Evolutionary conservation across 2,888 invertebrate species (phyloP).

Genomic region (Calameuta filiformis): DNA sequence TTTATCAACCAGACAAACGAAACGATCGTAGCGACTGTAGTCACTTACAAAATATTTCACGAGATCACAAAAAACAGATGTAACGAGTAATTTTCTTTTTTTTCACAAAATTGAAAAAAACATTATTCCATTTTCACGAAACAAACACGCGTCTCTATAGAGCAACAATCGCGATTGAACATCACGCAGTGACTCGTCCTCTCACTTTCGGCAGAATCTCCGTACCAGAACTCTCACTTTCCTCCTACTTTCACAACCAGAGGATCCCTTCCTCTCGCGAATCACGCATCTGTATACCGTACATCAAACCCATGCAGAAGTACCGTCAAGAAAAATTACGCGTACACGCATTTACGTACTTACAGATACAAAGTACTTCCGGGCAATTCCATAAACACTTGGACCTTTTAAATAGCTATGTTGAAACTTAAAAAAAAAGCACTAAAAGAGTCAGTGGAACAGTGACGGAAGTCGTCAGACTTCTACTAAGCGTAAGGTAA

Average conservation of each 20-base stretch:
- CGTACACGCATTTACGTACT: not conserved
- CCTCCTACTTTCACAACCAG: conserved; percentile 47
- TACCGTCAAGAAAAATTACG: not conserved
- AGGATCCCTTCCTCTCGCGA: not conserved
- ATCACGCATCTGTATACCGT: not conserved
- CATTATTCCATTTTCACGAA: not conserved
- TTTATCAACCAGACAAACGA: not conserved
- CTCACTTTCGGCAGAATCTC: not conserved
- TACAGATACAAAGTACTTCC: not conserved
- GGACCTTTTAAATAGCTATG: not conserved
- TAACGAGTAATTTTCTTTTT: not conserved
- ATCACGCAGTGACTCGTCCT: not conserved
- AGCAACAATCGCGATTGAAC: not conserved
- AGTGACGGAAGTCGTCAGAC: not conserved
- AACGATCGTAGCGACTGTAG: not conserved
- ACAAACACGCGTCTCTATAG: not conserved
- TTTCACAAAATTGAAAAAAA: not conserved
- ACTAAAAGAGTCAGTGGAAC: not conserved
- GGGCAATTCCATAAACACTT: not conserved
- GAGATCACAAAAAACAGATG: not conserved
- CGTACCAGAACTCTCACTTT: conserved; percentile 21
- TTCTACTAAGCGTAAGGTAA: not conserved
- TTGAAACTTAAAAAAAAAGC: not conserved
- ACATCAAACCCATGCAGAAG: not conserved
- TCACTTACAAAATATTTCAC: not conserved